These are phyloP conservation scores for Trypoxylus dichotomus DNA, from an alignment of 1,140 invertebrate genomes.

Conservation along the genomic window DNA sequence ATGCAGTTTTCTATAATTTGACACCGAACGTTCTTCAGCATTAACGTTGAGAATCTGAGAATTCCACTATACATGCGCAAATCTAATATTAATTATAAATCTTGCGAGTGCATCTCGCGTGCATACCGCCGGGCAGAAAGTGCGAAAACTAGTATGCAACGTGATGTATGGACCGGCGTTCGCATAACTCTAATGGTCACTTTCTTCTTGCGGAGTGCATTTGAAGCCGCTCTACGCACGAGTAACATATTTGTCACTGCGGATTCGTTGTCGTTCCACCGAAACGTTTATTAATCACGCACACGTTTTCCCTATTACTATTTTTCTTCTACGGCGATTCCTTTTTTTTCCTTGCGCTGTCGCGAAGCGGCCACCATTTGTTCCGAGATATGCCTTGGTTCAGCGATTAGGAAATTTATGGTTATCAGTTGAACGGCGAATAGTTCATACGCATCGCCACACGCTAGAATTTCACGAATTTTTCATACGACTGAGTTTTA, in stretches of 20 bases:
- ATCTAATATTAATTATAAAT: not conserved
- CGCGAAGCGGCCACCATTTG: not conserved
- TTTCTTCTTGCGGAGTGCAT: not conserved
- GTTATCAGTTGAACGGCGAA: not conserved
- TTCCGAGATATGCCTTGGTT: not conserved
- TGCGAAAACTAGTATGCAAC: not conserved
- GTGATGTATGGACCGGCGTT: not conserved
- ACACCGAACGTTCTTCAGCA: too few species aligned
- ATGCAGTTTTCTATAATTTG: too few species aligned
- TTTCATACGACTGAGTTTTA: not conserved
- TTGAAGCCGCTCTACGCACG: not conserved
- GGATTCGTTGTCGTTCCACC: not conserved
- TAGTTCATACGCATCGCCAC: not conserved
- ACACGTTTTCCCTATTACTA: not conserved
- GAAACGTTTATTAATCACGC: constrained; percentile 15
- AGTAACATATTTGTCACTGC: constrained; percentile 7
- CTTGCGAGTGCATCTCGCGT: not conserved
- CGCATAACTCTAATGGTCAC: not conserved
- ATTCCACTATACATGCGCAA: too few species aligned
- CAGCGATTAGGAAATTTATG: not conserved
- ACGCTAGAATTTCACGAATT: not conserved
- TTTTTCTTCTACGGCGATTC: not conserved
- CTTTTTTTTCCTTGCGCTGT: not conserved
- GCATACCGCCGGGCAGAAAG: constrained; percentile 1
- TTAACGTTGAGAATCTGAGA: too few species aligned